Evolutionary conservation across 2,797 vertebrate genomes (phyloP), one percentile per base, ranked within the genome.

Genomic region (Pipistrellus pygmaeus): DNA sequence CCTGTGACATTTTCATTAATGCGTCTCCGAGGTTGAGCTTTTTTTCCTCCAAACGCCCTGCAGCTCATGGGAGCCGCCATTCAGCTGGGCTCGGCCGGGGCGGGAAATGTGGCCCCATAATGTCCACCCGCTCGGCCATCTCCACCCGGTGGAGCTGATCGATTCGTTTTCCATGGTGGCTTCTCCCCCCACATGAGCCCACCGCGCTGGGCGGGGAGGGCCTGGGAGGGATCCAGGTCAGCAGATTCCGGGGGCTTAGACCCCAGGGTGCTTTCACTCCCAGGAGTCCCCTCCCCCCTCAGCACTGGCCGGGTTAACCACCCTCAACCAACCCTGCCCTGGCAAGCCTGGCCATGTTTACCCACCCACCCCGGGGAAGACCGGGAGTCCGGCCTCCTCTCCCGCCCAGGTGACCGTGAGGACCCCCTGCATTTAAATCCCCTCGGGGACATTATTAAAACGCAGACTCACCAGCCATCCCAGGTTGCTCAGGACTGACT

Each of bases 1-100:
- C 96, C 95, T 95, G 92, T 95, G 95, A 97, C 96, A 92, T 95
- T 97, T 97, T 94, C 96, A 96, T 96, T 96, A 96, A 95, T 96
- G 75, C 91, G 91, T 93, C 96, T 92, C 92, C 95, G 94, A 95
- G 94, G 95, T n/a, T 90, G 86, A 95, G 77, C 89, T 82, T 93
- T 72, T 75, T 46, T 85, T 95, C 93, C 91, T 38, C 38, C 38
- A 38, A 88, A 93, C 88, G 88, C 41, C 94, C 87, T 90, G 77
- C 73, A 30, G 93, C 87, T 91, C 90, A 25, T 32, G 13, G 95
- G 85, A 97, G 89, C 92, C 1, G 0, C 11, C 27, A 64, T 82
- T 96, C 75, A 46, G 85, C 93, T 75, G 94, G 32, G 88, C 91
- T 81, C 72, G 18, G 83, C 92, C 53, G 83, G 83, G 77, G 81